A percentile compares a stretch with the other conserved stretches of the same genome.
These are phyloP conservation scores for Galerucella calmariensis DNA, from an alignment of 2,888 invertebrate genomes.

Conservation along the genomic window DNA sequence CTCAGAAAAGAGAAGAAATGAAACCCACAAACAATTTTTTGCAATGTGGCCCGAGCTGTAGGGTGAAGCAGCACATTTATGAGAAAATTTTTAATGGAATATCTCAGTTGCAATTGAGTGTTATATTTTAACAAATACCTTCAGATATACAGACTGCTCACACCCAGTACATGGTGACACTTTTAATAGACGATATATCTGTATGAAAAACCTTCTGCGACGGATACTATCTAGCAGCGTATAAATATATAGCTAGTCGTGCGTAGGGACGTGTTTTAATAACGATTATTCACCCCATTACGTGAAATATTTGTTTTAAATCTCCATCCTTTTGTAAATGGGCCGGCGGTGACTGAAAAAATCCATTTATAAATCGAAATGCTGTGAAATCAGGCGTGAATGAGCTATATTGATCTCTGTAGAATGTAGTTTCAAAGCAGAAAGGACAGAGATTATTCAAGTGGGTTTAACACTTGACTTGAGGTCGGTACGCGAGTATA, in stretches of 20 bases:
- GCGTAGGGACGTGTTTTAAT: background rate
- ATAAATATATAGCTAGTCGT: background rate
- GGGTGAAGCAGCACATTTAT: too few relatives aligned
- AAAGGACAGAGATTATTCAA: background rate
- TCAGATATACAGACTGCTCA: too few relatives aligned
- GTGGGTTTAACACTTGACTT: background rate
- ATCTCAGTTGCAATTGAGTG: too few relatives aligned
- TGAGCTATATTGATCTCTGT: background rate
- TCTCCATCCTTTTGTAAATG: constrained; percentile 1
- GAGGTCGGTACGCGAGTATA: background rate
- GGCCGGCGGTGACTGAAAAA: background rate
- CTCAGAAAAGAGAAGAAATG: too few relatives aligned
- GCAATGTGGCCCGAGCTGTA: too few relatives aligned
- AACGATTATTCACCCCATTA: background rate
- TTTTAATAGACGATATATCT: too few relatives aligned
- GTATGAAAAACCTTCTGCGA: background rate
- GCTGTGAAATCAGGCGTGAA: constrained; percentile 9
- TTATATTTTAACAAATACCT: too few relatives aligned
- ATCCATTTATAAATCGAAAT: constrained; percentile 3
- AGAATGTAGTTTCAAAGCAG: background rate
- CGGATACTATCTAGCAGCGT: background rate
- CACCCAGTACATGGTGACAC: too few relatives aligned
- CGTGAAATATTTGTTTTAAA: background rate
- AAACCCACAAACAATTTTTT: too few relatives aligned
- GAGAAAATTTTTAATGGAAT: too few relatives aligned